A percentile compares a stretch with the other conserved stretches of the same genome.
Conservation (phyloP, 2,888 invertebrate genomes). For the Himalopsyche tibetana region DNA sequence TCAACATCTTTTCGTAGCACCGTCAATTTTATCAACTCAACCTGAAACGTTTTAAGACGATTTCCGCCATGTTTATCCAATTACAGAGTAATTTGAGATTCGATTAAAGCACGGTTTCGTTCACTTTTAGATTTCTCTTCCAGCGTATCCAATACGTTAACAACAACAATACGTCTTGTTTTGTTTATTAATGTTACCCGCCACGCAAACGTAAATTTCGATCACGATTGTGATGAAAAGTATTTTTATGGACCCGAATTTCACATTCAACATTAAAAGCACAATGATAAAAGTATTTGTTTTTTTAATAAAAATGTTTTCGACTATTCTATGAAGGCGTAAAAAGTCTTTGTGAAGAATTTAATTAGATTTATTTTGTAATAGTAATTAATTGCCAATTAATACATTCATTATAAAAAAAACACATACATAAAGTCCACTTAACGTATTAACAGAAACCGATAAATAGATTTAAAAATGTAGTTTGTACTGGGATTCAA, state of each 20-base stretch:
- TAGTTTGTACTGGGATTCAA: too few species aligned
- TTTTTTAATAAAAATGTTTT: too few species aligned
- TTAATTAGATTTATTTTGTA: too few species aligned
- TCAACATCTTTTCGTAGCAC: too few species aligned
- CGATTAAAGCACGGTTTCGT: neutral
- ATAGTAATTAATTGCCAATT: too few species aligned
- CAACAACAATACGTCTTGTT: conserved; percentile 12
- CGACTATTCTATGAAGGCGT: too few species aligned
- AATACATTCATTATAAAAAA: too few species aligned
- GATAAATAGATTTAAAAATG: too few species aligned
- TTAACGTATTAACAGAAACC: too few species aligned
- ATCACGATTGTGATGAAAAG: conserved; percentile 11
- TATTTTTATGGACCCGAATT: neutral
- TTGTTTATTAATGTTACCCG: neutral
- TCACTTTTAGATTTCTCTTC: neutral
- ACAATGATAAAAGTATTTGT: neutral
- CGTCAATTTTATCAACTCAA: too few species aligned
- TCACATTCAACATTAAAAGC: neutral
- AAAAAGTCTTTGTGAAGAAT: too few species aligned
- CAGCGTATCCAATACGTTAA: neutral
- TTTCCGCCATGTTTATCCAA: neutral
- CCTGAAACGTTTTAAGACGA: neutral
- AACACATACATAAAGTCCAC: too few species aligned
- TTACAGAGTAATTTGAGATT: neutral
- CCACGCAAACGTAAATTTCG: conserved; percentile 8